Base-by-base conservation (phyloP, 2,888 invertebrate genomes). In the Dusona sp. region DNA sequence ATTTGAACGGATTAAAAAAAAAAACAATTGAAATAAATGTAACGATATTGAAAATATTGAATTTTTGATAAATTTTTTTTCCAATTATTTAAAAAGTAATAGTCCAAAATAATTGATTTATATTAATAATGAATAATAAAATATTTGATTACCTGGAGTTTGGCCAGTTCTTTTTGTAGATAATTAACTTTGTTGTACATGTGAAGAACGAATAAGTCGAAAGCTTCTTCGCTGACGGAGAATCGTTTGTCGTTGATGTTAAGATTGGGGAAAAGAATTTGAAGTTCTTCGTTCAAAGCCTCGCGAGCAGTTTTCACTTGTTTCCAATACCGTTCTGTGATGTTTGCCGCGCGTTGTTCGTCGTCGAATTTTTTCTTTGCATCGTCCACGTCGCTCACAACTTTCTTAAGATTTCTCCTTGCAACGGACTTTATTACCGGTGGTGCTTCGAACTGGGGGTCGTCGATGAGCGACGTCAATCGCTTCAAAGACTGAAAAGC, bases 311-410 rank as follows among this genome's bases (percentile, higher is more conserved):
- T 93, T 88, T 96, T 95, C 91, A 98, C 97, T 94, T 97, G 96
- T 78, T 96, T 96, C 97, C 98, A 98, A 92, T 98, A 98, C 91
- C 96, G 97, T 88, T 98, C 97, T 25, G 97, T 96, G 0, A 98
- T 95, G 68, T 95, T 95, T 0, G 96, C 95, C 68, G 95, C 94
- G 38, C 95, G 95, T 67, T 95, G 92, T 85, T 96, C 96, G 0
- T 93, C 93, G n/a, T 96, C 95, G 81, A 96, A 96, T 9, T 95
- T 95, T 7, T 95, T 94, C 90, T 96, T 96, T 0, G 96, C 96
- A 0, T 92, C 93, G 38, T 94, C 94, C 1, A 98, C 95, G 89
- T 97, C 97, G 0, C 95, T 95, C 11, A 95, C 92, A 22, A 96
- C 92, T 72, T 93, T 93, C 16, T 91, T 92, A 2, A 94, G 89